Conservation (phyloP, 2,113 vertebrate genomes). For the Lamprotornis superbus region DNA sequence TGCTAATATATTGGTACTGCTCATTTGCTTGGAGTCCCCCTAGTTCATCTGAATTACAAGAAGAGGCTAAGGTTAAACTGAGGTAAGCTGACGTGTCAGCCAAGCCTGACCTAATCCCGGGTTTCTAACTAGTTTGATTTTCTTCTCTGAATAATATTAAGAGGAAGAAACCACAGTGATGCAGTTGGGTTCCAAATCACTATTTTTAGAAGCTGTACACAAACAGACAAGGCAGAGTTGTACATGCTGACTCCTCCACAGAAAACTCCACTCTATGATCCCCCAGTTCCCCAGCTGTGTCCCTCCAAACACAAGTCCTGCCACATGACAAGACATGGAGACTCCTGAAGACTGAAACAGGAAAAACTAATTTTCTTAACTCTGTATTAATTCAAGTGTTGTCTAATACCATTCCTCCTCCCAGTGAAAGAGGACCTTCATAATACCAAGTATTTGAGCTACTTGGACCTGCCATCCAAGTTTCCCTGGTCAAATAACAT, state of each 20-base stretch:
- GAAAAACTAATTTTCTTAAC: not conserved
- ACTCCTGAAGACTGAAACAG: not conserved
- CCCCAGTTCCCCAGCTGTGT: not conserved
- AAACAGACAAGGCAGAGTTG: not conserved
- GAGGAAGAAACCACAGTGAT: not conserved
- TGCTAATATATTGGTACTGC: not conserved
- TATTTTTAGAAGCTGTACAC: not conserved
- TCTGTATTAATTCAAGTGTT: not conserved
- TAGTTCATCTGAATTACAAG: not conserved
- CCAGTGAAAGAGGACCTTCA: not conserved
- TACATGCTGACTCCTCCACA: accelerated
- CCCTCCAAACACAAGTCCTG: not conserved
- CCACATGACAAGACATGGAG: not conserved
- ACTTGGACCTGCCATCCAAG: not conserved
- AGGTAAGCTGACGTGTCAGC: conserved; percentile 12
- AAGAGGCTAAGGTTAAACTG: conserved; percentile 20
- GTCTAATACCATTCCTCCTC: not conserved
- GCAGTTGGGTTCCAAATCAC: not conserved
- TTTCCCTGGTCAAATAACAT: not conserved
- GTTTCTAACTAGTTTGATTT: not conserved
- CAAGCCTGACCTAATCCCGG: conserved; percentile 6
- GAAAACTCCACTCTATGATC: accelerated
- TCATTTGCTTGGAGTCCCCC: not conserved
- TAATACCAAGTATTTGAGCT: not conserved
- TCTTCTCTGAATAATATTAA: conserved; percentile 24